A percentile compares a stretch with the other conserved stretches of the same genome.
Conservation (phyloP, 2,797 vertebrate species). For the Anabas testudineus region DNA sequence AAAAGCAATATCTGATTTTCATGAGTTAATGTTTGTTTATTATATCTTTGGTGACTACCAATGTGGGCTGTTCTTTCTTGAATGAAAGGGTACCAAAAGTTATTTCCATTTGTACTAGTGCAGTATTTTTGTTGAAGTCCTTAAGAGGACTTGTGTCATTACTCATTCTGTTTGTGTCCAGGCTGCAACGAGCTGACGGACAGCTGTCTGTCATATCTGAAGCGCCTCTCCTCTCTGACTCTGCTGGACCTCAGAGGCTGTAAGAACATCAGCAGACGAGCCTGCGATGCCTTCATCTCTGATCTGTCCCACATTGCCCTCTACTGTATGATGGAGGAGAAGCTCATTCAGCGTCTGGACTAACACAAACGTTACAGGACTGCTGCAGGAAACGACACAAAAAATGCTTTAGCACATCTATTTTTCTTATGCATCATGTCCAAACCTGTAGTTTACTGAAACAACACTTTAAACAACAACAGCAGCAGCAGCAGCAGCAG, state of each 20-base stretch:
- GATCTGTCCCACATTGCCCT: conserved; percentile 94
- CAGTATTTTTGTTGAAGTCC: too few relatives aligned
- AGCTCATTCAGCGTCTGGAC: conserved; percentile 94
- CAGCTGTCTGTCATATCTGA: conserved; percentile 91
- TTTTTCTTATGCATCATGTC: background rate
- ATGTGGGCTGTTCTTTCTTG: too few relatives aligned
- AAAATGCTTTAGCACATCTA: background rate
- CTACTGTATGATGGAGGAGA: conserved; percentile 97
- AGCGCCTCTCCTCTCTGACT: conserved; percentile 90
- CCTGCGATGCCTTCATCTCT: conserved; percentile 95
- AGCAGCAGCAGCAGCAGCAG: too few relatives aligned
- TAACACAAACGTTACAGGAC: conserved; percentile 33
- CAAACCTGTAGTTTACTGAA: background rate
- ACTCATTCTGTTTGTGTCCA: conserved; percentile 64
- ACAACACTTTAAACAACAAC: conserved; percentile 1
- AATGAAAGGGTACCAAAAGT: too few relatives aligned
- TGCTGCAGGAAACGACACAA: background rate
- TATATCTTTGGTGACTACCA: too few relatives aligned
- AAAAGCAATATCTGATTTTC: too few relatives aligned
- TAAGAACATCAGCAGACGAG: conserved; percentile 89
- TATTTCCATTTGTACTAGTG: too few relatives aligned
- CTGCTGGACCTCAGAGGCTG: conserved; percentile 95
- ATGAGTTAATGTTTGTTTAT: too few relatives aligned
- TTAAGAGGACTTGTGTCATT: too few relatives aligned
- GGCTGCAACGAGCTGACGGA: conserved; percentile 96